A percentile compares a stretch with the other conserved stretches of the same genome.
phyloP scores from a whole-genome alignment of 2,888 invertebrate species.

The Clepsis dumicolana region DNA sequence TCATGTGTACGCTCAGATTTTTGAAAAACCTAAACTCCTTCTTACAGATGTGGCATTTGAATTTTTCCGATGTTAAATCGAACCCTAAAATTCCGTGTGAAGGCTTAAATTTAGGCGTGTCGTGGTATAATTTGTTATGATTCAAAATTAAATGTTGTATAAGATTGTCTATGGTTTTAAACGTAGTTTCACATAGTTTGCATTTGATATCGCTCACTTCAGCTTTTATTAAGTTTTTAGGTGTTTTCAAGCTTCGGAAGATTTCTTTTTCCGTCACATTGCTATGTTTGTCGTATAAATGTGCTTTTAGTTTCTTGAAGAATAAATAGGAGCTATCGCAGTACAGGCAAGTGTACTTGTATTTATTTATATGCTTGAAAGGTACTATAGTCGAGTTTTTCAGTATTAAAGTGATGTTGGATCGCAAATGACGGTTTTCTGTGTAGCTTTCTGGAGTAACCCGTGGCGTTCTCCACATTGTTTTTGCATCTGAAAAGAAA shows the following conservation, averaged over 20 bases:
- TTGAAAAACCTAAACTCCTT: conserved; percentile 53
- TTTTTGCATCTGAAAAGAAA: conserved; percentile 17
- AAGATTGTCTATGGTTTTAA: conserved; percentile 48
- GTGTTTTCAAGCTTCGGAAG: conserved; percentile 44
- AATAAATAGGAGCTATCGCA: conserved; percentile 47
- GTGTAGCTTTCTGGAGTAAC: conserved; percentile 43
- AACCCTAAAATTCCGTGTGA: conserved; percentile 52
- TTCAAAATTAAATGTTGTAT: conserved; percentile 48
- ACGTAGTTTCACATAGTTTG: conserved; percentile 46
- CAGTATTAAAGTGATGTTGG: conserved; percentile 47
- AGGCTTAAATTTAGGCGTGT: conserved; percentile 44
- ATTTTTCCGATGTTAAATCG: conserved; percentile 48
- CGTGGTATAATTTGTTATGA: conserved; percentile 45
- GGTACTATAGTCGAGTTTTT: conserved; percentile 48
- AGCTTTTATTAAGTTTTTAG: conserved; percentile 52
- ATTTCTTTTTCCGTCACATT: conserved; percentile 42
- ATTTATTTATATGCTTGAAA: conserved; percentile 46
- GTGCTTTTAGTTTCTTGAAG: conserved; percentile 45
- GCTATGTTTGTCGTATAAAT: conserved; percentile 36
- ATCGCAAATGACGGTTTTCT: conserved; percentile 43
- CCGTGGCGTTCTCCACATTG: conserved; percentile 16
- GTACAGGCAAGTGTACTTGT: conserved; percentile 50
- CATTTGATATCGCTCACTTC: conserved; percentile 52
- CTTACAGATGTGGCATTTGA: conserved; percentile 49
- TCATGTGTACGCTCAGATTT: conserved; percentile 60